phyloP scores from a whole-genome alignment of 2,113 vertebrate genomes.

The Prinia subflava region DNA sequence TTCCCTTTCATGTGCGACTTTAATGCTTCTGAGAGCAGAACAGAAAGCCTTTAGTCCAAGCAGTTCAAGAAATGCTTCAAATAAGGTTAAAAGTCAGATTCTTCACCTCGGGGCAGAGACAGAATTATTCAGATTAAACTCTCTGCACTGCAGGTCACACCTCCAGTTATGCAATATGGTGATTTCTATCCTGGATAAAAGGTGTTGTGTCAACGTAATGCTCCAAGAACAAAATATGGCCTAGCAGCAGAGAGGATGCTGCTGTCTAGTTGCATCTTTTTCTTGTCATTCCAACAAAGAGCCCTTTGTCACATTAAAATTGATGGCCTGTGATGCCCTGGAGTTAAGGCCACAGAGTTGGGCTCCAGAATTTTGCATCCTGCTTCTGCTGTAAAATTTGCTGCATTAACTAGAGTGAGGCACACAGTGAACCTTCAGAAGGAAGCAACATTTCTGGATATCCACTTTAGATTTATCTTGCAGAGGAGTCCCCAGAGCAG shows the following conservation, averaged over 20 bases:
- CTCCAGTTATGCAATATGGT: background rate
- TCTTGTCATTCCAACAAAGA: background rate
- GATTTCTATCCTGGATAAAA: background rate
- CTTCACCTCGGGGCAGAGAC: background rate
- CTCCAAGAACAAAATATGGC: background rate
- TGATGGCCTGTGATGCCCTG: too few species aligned
- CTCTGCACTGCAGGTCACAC: background rate
- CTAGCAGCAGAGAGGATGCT: background rate
- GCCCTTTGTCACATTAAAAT: background rate
- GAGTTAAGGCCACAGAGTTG: background rate
- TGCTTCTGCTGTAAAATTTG: background rate
- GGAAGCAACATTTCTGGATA: background rate
- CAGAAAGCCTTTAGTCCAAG: background rate
- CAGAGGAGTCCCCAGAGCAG: background rate
- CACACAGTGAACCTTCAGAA: background rate
- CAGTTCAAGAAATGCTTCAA: background rate
- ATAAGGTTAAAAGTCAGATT: background rate
- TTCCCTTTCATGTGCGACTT: background rate
- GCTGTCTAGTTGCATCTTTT: background rate
- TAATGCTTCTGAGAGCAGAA: background rate
- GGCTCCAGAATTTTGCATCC: background rate
- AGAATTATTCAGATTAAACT: background rate
- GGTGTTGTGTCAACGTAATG: background rate
- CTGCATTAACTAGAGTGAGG: background rate
- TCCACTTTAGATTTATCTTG: background rate